Evolutionary conservation across 2,797 vertebrate species (phyloP), one percentile per base, ranked within the genome.

Genomic region (Parauchenoglanis punctatus): DNA sequence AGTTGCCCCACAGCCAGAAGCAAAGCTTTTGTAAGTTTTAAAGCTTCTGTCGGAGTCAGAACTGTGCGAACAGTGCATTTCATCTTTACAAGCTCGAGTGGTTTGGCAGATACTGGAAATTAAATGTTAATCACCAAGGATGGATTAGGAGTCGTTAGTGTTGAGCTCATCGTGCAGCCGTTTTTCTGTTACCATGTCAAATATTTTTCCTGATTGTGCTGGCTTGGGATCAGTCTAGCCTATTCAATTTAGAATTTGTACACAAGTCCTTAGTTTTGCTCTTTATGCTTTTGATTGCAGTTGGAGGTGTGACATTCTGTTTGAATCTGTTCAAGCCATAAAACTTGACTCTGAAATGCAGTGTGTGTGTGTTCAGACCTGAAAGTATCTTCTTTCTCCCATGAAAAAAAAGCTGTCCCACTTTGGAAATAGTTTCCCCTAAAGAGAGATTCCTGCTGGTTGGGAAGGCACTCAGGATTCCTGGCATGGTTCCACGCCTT

Each of bases 381-480:
- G 77, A 61, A 59, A 28, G 65, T 68, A 68, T 86, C 49, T 58
- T 56, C 84, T 77, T 77, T 65, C 59, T 46, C 58, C 44, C 40
- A 12, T 61, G n/a, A 52, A 70, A 70, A 49, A 49, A 81, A 86
- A 73, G 25, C 59, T 59, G 63, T 58, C 35, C 81, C 73, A 49
- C 49, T 85, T 85, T 81, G 77, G 68, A 88, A 81, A 87, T 54
- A 72, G 67, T 65, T 82, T 84, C 18, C 77, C 73, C 81, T 85
- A 56, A 87, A 87, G 75, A 56, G 49, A 63, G 86, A 84, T 70
- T 61, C 77, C 82, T 67, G 65, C 75, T 83, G 92, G 93, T 96
- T 95, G 96, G 94, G 94, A 94, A 96, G 97, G 96, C 95, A 95
- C 96, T 97, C 95, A 96, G 96, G 95, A 98, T 97, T 98, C 97